Percentiles rank a stretch among this genome's conserved stretches.
Conservation (phyloP, 2,888 invertebrate genomes). For the Drosophila neutralis region DNA sequence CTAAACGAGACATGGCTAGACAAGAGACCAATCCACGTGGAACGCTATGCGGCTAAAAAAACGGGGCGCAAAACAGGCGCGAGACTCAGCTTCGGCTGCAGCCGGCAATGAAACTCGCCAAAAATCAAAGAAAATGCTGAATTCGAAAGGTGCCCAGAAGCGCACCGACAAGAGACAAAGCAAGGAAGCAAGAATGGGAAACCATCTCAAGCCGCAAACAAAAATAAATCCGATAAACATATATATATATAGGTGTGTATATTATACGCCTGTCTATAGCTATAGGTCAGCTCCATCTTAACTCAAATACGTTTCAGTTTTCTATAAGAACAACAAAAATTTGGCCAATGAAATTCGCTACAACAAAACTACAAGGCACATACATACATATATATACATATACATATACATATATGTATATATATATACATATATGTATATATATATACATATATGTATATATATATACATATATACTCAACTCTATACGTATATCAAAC, state of each 20-base stretch:
- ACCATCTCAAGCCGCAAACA: conserved; percentile 12
- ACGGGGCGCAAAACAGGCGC: conserved; percentile 72
- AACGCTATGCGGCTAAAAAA: conserved; percentile 78
- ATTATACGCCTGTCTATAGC: conserved; percentile 18
- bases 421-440: not conserved
- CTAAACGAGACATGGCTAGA: conserved; percentile 82
- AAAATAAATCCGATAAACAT: conserved; percentile 75
- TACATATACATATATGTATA: conserved; percentile 17
- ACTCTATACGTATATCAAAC: conserved; percentile 23
- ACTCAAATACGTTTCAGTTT: conserved; percentile 11
- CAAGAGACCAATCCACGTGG: conserved; percentile 83
- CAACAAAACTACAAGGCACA: conserved; percentile 62
- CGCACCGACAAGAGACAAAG: conserved; percentile 55
- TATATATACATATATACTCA: conserved; percentile 17
- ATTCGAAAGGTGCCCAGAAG: conserved; percentile 61
- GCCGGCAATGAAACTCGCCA: conserved; percentile 17
- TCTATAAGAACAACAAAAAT: conserved; percentile 37
- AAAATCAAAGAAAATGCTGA: conserved; percentile 58
- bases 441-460: conserved; percentile 18
- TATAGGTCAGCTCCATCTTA: conserved; percentile 20
- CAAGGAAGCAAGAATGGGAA: conserved; percentile 29
- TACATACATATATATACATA: conserved; percentile 8
- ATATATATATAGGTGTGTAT: conserved; percentile 10
- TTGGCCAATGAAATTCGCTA: conserved; percentile 63
- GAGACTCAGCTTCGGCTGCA: conserved; percentile 62